These are phyloP conservation scores for Vicugna pacos DNA, from an alignment of 2,113 vertebrate species.

Conservation along the genomic window DNA sequence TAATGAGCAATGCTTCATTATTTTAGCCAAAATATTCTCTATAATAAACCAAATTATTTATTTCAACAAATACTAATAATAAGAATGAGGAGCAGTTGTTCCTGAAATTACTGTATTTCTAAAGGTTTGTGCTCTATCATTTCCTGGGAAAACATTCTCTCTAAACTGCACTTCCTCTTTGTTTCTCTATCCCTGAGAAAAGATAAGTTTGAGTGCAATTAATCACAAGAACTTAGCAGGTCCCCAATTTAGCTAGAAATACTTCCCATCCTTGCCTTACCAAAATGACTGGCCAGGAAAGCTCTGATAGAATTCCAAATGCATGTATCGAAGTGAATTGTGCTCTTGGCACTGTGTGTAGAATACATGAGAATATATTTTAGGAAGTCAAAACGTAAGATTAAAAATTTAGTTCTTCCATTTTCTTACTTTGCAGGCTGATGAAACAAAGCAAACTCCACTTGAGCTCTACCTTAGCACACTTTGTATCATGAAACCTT, in stretches of 20 bases:
- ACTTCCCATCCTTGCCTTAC: not conserved
- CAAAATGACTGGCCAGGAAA: not conserved
- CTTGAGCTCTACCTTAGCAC: not conserved
- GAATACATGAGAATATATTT: not conserved
- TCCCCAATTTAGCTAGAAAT: not conserved
- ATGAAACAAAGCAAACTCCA: not conserved
- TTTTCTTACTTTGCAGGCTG: not conserved
- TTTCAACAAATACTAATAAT: not conserved
- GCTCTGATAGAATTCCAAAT: not conserved
- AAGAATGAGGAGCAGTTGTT: not conserved
- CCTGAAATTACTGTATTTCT: not conserved
- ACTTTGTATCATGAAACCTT: not conserved
- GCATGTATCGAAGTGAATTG: not conserved
- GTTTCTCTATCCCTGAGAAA: slow-evolving; percentile 14
- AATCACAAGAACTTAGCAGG: slow-evolving; percentile 11
- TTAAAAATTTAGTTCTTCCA: not conserved
- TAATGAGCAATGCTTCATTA: not conserved
- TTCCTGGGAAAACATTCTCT: not conserved
- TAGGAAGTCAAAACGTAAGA: not conserved
- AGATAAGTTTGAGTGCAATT: slow-evolving; percentile 18
- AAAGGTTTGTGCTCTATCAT: not conserved
- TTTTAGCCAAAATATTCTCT: not conserved
- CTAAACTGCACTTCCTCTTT: not conserved
- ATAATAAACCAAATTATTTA: not conserved
- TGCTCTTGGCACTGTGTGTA: not conserved